These are phyloP conservation scores for Helarctos malayanus DNA, from an alignment of 2,797 vertebrate genomes.

Conservation along the genomic window DNA sequence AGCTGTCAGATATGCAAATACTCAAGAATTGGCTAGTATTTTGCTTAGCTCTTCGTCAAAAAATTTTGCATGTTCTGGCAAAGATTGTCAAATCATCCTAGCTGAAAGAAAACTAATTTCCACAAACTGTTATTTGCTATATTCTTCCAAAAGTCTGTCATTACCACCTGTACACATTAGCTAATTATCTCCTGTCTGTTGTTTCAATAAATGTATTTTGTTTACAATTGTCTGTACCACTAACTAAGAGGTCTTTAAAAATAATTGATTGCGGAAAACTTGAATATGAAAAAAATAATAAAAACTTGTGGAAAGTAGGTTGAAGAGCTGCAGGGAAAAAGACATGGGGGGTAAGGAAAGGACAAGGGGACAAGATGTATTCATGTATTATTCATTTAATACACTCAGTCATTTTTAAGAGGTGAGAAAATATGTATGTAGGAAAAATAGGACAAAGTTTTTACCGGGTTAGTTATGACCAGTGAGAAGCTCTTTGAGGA, in stretches of 20 bases:
- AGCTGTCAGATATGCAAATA: slow-evolving; percentile 70
- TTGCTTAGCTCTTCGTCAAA: slow-evolving; percentile 69
- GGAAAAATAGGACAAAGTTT: background rate
- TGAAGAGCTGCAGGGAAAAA: background rate
- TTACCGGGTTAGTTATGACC: slow-evolving; percentile 25
- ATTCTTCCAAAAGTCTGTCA: slow-evolving; percentile 83
- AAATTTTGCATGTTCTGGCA: slow-evolving; percentile 72
- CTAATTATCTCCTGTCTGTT: slow-evolving; percentile 83
- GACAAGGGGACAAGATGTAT: background rate
- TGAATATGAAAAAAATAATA: slow-evolving; percentile 42
- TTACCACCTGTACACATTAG: slow-evolving; percentile 82
- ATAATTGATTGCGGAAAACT: slow-evolving; percentile 68
- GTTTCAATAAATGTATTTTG: slow-evolving; percentile 82
- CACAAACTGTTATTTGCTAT: slow-evolving; percentile 76
- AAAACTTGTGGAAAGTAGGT: background rate
- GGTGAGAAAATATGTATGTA: background rate
- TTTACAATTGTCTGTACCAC: slow-evolving; percentile 71
- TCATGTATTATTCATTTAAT: background rate
- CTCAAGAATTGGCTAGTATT: slow-evolving; percentile 62
- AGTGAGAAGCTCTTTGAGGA: background rate
- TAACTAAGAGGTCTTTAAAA: slow-evolving; percentile 74
- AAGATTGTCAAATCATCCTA: slow-evolving; percentile 74
- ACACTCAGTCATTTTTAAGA: background rate
- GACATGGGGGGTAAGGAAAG: background rate
- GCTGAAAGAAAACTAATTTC: slow-evolving; percentile 80